These are phyloP conservation scores for Kryptopterus vitreolus DNA, from an alignment of 2,797 vertebrate genomes.

Conservation along the genomic window DNA sequence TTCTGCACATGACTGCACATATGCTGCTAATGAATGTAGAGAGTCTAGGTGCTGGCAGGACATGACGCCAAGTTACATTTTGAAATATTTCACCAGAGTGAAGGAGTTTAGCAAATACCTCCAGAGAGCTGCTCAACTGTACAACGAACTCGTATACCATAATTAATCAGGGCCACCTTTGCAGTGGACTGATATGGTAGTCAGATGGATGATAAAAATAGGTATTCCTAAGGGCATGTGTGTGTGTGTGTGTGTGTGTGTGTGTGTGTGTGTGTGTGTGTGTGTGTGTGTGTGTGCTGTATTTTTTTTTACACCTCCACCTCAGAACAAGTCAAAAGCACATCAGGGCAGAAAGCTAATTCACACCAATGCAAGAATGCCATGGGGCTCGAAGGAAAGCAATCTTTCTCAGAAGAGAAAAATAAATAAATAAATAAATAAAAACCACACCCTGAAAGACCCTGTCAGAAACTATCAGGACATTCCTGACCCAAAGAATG, in stretches of 20 bases:
- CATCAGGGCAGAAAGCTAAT: conserved; percentile 31
- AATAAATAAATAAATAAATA: too few relatives aligned
- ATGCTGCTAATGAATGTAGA: conserved; percentile 31
- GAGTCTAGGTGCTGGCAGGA: background rate
- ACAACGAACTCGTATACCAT: background rate
- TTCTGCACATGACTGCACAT: conserved; percentile 9
- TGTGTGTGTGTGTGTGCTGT: background rate
- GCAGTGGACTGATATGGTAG: background rate
- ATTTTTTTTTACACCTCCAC: conserved; percentile 18
- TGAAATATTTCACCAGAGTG: conserved; percentile 27
- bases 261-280: background rate
- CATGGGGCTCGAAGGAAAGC: conserved; percentile 25
- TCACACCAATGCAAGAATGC: conserved; percentile 17
- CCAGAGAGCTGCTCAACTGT: conserved; percentile 4
- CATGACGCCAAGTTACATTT: background rate
- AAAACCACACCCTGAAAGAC: background rate
- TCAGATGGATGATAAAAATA: background rate
- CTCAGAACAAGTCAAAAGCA: conserved; percentile 34
- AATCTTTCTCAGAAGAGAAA: conserved; percentile 2
- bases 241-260: background rate
- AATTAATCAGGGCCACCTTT: background rate
- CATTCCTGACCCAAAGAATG: conserved; percentile 38
- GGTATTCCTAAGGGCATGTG: background rate
- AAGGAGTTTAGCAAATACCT: background rate
- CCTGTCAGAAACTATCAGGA: conserved; percentile 40